Evolutionary conservation across 2,888 invertebrate genomes (phyloP), one percentile per base, ranked within the genome.

Genomic region (Globia sparganii): DNA sequence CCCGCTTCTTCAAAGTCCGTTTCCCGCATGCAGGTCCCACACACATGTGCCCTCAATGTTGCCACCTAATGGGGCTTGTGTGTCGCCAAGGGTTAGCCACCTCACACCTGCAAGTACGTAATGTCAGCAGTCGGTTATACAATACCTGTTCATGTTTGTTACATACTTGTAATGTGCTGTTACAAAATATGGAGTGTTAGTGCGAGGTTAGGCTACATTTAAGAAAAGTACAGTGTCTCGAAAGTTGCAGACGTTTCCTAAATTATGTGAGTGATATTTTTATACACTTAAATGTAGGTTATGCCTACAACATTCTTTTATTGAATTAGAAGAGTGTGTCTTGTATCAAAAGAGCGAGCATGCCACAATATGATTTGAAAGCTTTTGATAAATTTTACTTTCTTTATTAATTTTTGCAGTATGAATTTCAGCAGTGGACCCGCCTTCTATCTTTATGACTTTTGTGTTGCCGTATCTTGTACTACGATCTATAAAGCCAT

Each of bases 1-100:
- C 46, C 65, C 65, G 21, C n/a, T 65, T 78, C 13, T 49, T 37
- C 5, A 13, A 59, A 69, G n/a, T 66, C 31, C 43, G 43, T 72
- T 31, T 53, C 81, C 74, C 84, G 80, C 80, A 84, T 84, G 43
- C 69, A 46, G 80, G 74, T 59, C 18, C 59, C 61, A n/a, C n/a
- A n/a, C 66, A 46, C 28, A 65, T 43, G 78, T 65, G 67, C 11
- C 28, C 28, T 8, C 25, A 15, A 61, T 56, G 72, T 49, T 28
- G 31, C 21, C 68, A 34, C 43, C 65, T 66, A 61, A 53, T 74
- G 62, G 37, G 43, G 31, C 31, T n/a, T 40, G 49, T 62, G 66
- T 58, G 70, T 34, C 37, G 56, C 37, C 46, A 40, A 61, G 79
- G 84, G 80, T 59, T 56, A 59, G 28, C 58, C 66, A 75, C 69